Evolutionary conservation across 2,888 invertebrate genomes (phyloP).

Genomic region (Pandemis cinnamomeana): DNA sequence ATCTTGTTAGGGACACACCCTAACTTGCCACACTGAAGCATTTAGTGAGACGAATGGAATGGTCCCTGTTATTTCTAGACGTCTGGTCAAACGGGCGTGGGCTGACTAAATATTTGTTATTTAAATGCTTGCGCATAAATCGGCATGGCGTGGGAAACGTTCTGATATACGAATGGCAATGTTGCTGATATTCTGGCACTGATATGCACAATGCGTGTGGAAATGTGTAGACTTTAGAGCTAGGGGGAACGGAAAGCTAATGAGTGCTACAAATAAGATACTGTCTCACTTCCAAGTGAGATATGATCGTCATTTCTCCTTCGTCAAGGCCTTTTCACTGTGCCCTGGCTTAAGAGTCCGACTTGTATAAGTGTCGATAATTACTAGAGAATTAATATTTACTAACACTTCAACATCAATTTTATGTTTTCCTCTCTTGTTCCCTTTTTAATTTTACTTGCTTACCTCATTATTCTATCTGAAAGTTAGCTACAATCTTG

Average conservation of each 20-base stretch:
- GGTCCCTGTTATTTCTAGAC: not conserved
- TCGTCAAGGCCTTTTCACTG: too few relatives aligned
- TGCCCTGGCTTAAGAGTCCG: too few relatives aligned
- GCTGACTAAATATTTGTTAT: constrained; percentile 28
- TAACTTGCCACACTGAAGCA: not conserved
- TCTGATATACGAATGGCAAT: constrained; percentile 33
- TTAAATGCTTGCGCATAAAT: constrained; percentile 36
- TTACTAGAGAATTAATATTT: too few relatives aligned
- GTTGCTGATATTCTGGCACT: constrained; percentile 27
- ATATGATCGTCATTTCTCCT: too few relatives aligned
- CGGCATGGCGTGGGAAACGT: constrained; percentile 34
- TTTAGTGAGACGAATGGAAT: not conserved
- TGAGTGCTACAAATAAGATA: not conserved
- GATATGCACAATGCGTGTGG: constrained; percentile 37
- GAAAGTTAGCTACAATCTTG: not conserved
- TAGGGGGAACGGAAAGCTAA: not conserved
- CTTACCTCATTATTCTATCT: not conserved
- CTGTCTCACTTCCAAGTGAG: not conserved
- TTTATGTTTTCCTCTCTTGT: too few relatives aligned
- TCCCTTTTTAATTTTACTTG: too few relatives aligned
- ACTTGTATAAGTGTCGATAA: too few relatives aligned
- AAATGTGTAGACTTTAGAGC: constrained; percentile 7
- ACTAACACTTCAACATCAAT: too few relatives aligned
- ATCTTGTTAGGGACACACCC: not conserved
- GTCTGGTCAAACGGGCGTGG: constrained; percentile 19